Evolutionary conservation across 2,797 vertebrate species (phyloP), one percentile per base, ranked within the genome.

Genomic region (Streptopelia turtur): DNA sequence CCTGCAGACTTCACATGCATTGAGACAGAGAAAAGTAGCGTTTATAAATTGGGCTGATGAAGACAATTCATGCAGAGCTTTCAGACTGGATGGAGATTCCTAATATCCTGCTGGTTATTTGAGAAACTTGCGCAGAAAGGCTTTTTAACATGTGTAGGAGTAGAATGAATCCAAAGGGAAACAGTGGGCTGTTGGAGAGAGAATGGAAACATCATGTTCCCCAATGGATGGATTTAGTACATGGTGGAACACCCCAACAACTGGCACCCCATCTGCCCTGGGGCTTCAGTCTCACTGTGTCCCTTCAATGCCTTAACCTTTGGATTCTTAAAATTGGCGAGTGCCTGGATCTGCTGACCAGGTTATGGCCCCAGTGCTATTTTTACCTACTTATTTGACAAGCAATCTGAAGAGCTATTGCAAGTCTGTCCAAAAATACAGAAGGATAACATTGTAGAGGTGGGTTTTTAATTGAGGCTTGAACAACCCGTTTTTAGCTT

Each of bases 341-440:
- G 57, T 83, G 83, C 79, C 50, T 91, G 76, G 14, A 55, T 81
- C 57, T 65, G 24, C 76, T 47, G 76, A 50, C 31, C 33, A 49
- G 33, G 76, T 91, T 83, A 86, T 31, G 41, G 65, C 72, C 72
- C 27, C 61, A 12, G 23, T 16, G 64, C 78, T 94, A 56, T 87
- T 90, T 95, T 95, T 90, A 56, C 41, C 83, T 66, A 18, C 69
- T 91, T 50, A 45, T 28, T 96, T 93, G 90, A 92, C 61, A 81
- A 92, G 81, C 74, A 83, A 69, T 33, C 37, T 89, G 53, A 77
- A 66, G 71, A 95, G 81, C 75, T 92, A 77, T 52, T 77, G 41
- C 86, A 84, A 77, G 31, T 63, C 75, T 77, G 56, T 90, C 63
- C 31, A 74, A 87, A 96, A 96, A 90, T 49, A 79, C 45, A 39